Conservation (phyloP, 2,797 vertebrate genomes). For the Silurus aristotelis region DNA sequence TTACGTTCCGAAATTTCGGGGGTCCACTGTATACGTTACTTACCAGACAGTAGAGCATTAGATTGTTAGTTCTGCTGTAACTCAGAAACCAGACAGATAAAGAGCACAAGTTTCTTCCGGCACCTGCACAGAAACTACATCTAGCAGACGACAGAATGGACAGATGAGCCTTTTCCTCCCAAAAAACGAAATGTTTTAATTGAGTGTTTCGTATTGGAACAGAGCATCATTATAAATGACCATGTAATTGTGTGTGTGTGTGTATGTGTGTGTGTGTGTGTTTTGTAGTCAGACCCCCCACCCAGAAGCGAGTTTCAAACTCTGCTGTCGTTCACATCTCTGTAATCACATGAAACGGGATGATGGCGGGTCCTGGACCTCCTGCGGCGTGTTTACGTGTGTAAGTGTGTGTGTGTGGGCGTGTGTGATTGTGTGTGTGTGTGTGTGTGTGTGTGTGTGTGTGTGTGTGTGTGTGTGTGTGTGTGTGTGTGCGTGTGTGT, state of each 20-base stretch:
- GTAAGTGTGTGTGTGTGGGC: too few relatives aligned
- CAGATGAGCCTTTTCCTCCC: background rate
- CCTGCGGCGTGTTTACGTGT: constrained; percentile 29
- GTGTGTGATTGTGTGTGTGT: too few relatives aligned
- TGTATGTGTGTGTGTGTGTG: constrained; percentile 9
- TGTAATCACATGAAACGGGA: constrained; percentile 60
- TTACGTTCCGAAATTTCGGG: too few relatives aligned
- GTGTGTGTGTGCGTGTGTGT: background rate
- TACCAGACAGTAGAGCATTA: background rate
- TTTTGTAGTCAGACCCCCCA: constrained; percentile 19
- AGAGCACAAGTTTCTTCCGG: background rate
- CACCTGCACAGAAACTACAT: too few relatives aligned
- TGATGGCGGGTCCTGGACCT: constrained; percentile 48
- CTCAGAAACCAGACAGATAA: background rate
- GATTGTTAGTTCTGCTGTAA: too few relatives aligned
- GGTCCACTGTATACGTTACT: too few relatives aligned
- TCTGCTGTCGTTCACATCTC: constrained; percentile 38
- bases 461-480: constrained; percentile 30
- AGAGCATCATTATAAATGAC: constrained; percentile 4
- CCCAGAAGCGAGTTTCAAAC: constrained; percentile 26
- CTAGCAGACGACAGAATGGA: background rate
- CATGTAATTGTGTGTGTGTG: background rate
- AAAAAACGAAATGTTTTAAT: background rate
- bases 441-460: background rate
- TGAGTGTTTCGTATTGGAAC: background rate